These are phyloP conservation scores for Conus canariensis DNA, from an alignment of 2,888 invertebrate genomes.

Conservation along the genomic window DNA sequence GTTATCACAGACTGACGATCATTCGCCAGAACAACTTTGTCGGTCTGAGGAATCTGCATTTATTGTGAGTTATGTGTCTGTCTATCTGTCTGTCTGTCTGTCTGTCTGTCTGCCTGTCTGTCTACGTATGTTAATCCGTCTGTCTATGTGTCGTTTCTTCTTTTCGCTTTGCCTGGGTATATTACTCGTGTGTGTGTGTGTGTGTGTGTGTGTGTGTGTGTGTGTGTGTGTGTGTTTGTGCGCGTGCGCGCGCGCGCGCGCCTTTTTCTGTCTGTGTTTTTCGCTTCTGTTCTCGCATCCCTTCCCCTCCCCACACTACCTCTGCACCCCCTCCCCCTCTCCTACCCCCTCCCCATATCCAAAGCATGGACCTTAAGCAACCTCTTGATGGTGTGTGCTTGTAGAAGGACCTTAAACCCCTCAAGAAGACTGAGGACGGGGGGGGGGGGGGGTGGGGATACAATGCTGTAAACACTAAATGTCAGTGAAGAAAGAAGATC, in stretches of 20 bases:
- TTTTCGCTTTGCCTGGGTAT: not conserved
- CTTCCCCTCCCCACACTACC: too few species aligned
- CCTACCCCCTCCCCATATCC: too few species aligned
- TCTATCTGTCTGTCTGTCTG: not conserved
- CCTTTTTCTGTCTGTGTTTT: not conserved
- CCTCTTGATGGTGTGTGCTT: too few species aligned
- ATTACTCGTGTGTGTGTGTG: not conserved
- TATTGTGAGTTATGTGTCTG: conserved; percentile 38
- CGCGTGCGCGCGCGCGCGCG: not conserved
- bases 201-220: not conserved
- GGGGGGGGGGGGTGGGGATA: too few species aligned
- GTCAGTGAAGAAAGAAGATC: too few species aligned
- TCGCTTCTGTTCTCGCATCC: too few species aligned
- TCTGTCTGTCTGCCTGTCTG: not conserved
- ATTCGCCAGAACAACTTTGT: conserved; percentile 74
- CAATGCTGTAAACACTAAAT: too few species aligned
- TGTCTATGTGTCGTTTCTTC: not conserved
- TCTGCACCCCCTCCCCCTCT: too few species aligned
- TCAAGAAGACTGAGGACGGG: too few species aligned
- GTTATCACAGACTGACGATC: conserved; percentile 69
- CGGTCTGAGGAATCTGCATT: conserved; percentile 57
- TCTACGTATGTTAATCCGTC: not conserved
- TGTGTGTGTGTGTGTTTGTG: not conserved
- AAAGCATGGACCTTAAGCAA: too few species aligned
- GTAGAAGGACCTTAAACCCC: too few species aligned